Percentiles rank a stretch among this genome's conserved stretches.
phyloP scores from a whole-genome alignment of 2,113 vertebrate genomes.

The Tupaia tana region DNA sequence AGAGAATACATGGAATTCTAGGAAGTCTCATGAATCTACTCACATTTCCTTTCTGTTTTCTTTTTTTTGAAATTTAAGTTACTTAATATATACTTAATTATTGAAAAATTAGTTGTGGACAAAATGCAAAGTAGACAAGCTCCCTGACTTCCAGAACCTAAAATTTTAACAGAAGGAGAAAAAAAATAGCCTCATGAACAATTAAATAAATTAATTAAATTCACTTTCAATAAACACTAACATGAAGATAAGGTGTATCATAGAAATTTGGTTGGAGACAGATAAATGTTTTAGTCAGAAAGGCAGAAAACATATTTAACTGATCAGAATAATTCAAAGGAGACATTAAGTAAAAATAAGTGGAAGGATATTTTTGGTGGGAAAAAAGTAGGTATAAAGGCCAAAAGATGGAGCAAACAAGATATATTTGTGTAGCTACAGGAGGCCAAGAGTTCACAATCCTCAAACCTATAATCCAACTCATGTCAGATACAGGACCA shows the following conservation, averaged over 20 bases:
- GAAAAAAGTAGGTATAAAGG: neutral
- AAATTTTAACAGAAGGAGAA: neutral
- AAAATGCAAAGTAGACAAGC: neutral
- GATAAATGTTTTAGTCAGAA: neutral
- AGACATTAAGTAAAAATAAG: neutral
- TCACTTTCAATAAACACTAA: neutral
- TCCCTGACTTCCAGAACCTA: neutral
- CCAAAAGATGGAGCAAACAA: neutral
- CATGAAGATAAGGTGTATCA: neutral
- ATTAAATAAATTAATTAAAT: neutral
- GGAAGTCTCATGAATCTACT: neutral
- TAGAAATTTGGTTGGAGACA: neutral
- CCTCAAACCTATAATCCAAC: neutral
- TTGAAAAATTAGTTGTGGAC: neutral
- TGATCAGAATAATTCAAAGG: neutral
- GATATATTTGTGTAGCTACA: neutral
- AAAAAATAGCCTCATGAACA: neutral
- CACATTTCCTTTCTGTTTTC: rapidly evolving
- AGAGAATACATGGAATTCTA: neutral
- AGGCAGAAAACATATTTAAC: neutral
- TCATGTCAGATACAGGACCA: neutral
- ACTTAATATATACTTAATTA: neutral
- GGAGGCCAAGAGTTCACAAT: rapidly evolving
- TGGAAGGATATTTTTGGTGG: neutral
- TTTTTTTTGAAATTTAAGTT: neutral